Base-by-base conservation (phyloP, 2,888 invertebrate genomes). In the Drosophila stalkeri region DNA sequence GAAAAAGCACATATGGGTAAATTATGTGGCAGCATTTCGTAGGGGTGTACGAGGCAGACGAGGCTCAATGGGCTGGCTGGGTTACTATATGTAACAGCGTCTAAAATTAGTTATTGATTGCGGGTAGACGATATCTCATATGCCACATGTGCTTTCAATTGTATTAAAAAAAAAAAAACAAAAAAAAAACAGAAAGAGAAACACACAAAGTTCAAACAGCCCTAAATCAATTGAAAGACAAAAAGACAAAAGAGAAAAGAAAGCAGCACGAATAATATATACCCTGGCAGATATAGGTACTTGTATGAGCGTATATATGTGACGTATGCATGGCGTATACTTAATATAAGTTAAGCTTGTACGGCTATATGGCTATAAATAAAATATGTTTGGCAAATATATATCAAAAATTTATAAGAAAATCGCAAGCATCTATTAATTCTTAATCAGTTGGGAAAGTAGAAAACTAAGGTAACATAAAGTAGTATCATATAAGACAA, bases 61-160 rank as follows among this genome's bases (percentile, higher is more conserved):
- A 0, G 27, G 27, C 27, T 37, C 12, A 18, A 16, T 4, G 14
- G 0, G 12, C 23, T 52, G 35, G 20, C 35, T 37, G 18, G 46
- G 16, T 16, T 16, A 46, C 46, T 31, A 8, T 52, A 57, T 62
- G 73, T 67, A 64, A 63, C 37, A 55, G 62, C 49, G 56, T 64
- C 78, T 77, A 59, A 77, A 77, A 78, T 76, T 76, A 80, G 77
- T 76, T 80, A 79, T 79, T 79, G 77, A 80, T 68, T 70, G 71
- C 7, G 46, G 47, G 52, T 31, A 59, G 57, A 61, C 70, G 69
- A 75, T 67, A 75, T 72, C 61, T 66, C 49, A 75, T 73, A 71
- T 69, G 66, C 54, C 56, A 67, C 77, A 81, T 84, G 68, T 68
- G 67, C 64, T 61, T 70, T 74, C 64, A 68, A 72, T 72, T 66